Conservation (phyloP, 2,797 vertebrate genomes). For the Chanos chanos region DNA sequence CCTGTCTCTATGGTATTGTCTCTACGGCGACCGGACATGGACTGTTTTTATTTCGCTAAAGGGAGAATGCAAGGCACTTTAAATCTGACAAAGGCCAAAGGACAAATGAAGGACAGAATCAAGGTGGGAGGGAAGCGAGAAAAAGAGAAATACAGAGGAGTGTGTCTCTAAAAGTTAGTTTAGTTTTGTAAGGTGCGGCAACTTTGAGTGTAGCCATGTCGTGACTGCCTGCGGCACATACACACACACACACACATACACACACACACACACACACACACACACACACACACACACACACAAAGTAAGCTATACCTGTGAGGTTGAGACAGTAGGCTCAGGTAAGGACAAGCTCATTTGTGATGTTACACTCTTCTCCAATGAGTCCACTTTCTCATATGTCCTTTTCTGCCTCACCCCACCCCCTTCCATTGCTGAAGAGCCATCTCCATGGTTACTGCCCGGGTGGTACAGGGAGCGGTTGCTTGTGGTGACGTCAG, state of each 20-base stretch:
- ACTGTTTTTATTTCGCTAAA: constrained; percentile 1
- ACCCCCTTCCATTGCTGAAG: constrained; percentile 53
- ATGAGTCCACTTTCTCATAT: constrained; percentile 74
- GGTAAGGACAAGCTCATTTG: constrained; percentile 64
- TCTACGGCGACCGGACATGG: constrained; percentile 35
- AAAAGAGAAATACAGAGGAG: neutral
- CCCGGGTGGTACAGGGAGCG: constrained; percentile 64
- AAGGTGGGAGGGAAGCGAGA: neutral
- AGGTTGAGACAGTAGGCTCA: constrained; percentile 44
- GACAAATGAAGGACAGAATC: neutral
- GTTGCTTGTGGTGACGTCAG: constrained; percentile 64
- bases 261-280: neutral
- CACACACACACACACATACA: neutral
- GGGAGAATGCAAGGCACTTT: neutral
- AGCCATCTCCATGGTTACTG: constrained; percentile 36
- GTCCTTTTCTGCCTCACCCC: constrained; percentile 70
- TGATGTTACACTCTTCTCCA: constrained; percentile 68
- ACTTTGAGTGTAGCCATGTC: too few relatives aligned
- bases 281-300: neutral
- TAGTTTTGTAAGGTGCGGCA: too few relatives aligned
- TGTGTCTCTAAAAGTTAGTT: too few relatives aligned
- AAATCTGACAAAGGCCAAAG: neutral
- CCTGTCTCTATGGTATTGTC: constrained; percentile 43
- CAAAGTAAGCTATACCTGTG: constrained; percentile 62
- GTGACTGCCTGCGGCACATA: too few relatives aligned